Percentiles rank a stretch among this genome's conserved stretches.
Conservation (phyloP, 2,888 invertebrate species). For the Thalpophila matura region DNA sequence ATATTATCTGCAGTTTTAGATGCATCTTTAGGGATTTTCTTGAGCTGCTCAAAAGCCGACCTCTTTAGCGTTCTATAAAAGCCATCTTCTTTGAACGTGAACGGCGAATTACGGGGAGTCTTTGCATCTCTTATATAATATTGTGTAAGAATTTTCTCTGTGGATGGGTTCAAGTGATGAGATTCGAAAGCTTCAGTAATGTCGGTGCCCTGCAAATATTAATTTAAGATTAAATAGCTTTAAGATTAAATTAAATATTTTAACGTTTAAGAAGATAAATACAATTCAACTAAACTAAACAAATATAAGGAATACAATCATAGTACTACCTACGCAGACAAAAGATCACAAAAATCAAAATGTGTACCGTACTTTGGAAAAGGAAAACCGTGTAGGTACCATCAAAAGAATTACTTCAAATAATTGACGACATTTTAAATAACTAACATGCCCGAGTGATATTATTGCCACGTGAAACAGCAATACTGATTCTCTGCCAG, state of each 20-base stretch:
- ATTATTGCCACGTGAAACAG: neutral
- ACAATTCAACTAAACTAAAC: neutral
- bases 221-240: neutral
- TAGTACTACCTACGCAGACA: too few relatives aligned
- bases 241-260: neutral
- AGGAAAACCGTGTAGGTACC: neutral
- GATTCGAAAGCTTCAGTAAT: slow-evolving; percentile 95
- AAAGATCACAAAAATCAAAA: too few relatives aligned
- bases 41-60: slow-evolving; percentile 89
- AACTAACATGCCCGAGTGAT: too few relatives aligned
- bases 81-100: slow-evolving; percentile 93
- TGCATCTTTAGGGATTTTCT: slow-evolving; percentile 85
- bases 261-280: neutral
- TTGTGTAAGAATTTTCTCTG: slow-evolving; percentile 85
- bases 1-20: slow-evolving; percentile 75
- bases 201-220: slow-evolving; percentile 92
- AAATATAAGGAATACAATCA: too few relatives aligned
- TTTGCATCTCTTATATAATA: slow-evolving; percentile 91
- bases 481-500: neutral
- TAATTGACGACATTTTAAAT: too few relatives aligned
- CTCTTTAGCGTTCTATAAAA: slow-evolving; percentile 94
- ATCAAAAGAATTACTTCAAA: too few relatives aligned
- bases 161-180: slow-evolving; percentile 92
- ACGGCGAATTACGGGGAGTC: slow-evolving; percentile 92
- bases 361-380: too few relatives aligned